Percentiles rank a stretch among this genome's conserved stretches.
Evolutionary conservation across 2,113 vertebrate genomes (phyloP).

Genomic region (Ancistrus triradiatus): DNA sequence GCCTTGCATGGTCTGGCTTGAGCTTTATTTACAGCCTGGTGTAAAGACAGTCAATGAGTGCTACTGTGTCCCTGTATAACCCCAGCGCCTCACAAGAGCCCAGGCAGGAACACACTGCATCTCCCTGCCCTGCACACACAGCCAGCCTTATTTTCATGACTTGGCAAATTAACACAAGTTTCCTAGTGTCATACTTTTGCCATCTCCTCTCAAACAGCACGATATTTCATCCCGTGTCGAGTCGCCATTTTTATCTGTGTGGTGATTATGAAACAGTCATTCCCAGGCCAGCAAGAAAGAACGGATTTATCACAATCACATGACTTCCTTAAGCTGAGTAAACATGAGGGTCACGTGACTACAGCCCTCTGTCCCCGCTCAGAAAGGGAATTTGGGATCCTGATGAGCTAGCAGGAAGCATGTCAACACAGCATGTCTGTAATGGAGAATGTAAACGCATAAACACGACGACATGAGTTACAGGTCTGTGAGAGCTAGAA

Average conservation of each 20-base stretch:
- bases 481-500: no score
- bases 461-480: no score
- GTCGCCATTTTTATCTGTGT: neutral
- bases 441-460: no score
- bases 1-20: neutral
- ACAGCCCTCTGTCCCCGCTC: slow-evolving; percentile 9
- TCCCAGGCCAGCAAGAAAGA: slow-evolving; percentile 16
- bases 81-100: slow-evolving; percentile 46
- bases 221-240: no score
- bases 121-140: neutral
- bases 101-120: slow-evolving; percentile 34
- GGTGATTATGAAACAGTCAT: neutral
- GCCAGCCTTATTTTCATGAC: slow-evolving; percentile 14
- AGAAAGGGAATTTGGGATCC: slow-evolving; percentile 5
- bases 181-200: no score
- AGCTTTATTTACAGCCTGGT: slow-evolving; percentile 36
- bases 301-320: slow-evolving; percentile 4
- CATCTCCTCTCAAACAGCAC: no score
- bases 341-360: slow-evolving; percentile 45
- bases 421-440: no score
- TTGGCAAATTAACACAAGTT: no score
- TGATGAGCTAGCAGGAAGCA: slow-evolving; percentile 11
- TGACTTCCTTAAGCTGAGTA: slow-evolving; percentile 34
- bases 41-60: slow-evolving; percentile 45
- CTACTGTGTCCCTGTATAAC: slow-evolving; percentile 2